Evolutionary conservation across 2,888 invertebrate genomes (phyloP), one percentile per base, ranked within the genome.

Genomic region (Macropis europaea): DNA sequence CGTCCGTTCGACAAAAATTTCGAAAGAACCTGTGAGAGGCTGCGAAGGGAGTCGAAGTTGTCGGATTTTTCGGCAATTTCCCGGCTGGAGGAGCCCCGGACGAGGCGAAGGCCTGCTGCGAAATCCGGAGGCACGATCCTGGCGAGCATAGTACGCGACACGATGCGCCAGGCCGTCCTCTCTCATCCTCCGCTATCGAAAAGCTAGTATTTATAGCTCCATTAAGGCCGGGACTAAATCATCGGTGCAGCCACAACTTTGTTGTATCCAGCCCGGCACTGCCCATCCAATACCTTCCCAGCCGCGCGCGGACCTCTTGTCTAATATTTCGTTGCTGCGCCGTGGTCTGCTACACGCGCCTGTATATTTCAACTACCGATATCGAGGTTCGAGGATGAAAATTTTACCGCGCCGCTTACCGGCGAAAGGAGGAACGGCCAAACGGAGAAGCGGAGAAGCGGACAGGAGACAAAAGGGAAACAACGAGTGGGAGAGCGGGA

Each of bases 191-290:
- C 83, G 76, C 82, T 91, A 92, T 92, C 91, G 92, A 92, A 92
- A 92, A 91, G 90, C 91, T 89, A 90, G 91, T 92, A 92, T 92
- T 92, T 92, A 92, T 92, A 91, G 92, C 91, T 91, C 92, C 92
- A 92, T 92, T 92, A 92, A 91, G 92, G 91, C 90, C 88, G 90
- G 89, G 91, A 90, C 91, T 92, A 92, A 92, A 92, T 92, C 92
- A 92, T 92, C 90, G 90, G 88, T 84, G 90, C 83, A 90, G 91
- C 91, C 90, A 90, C 91, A 91, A 91, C 91, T 91, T 91, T 89
- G 88, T 87, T 87, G 88, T 88, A 87, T 82, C 81, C 82, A 79
- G 77, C 73, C 77, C 76, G 72, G 79, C 77, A 76, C 84, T 83
- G 85, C 82, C 86, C 86, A 82, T 84, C 83, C 87, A 83, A 85